Evolutionary conservation across 2,888 invertebrate species (phyloP), one percentile per base, ranked within the genome.

Genomic region (Synergus gifuensis): DNA sequence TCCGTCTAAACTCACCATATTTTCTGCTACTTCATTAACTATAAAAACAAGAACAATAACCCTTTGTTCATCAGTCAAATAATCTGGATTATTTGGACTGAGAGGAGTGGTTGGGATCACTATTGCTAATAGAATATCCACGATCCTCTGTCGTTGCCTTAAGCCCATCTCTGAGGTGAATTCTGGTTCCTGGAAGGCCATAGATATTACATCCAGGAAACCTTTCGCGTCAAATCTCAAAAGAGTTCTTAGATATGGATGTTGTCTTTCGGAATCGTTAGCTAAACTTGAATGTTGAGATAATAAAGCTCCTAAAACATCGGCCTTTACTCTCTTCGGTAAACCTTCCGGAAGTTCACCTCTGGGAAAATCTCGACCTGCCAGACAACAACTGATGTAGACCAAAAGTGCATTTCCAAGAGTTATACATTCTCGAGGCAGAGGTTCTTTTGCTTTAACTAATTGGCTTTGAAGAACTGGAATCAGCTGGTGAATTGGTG

Each of bases 381-480:
- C 96, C 83, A 98, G 93, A 88, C 98, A 98, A 85, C 97, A 97
- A 83, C 96, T 97, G 46, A 97, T 94, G 89, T 98, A 98, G 3
- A 98, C 97, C 76, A 98, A 92, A 84, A 98, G 92, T 83, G 96
- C 96, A 89, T 98, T 97, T 9, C 98, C 98, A 66, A 97, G 93
- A 87, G 93, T 93, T 84, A 92, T 91, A 63, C 88, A 90, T 36
- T 91, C 90, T 67, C 88, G 86, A 0, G 90, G 85, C 16, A 89
- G 79, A 36, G 86, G 84, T 80, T 81, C 83, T 42, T 82, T 83
- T 9, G 81, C 78, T 4, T 73, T 22, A 7, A 36, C 36, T 36
- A 94, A 91, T 12, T 93, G 93, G 82, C 86, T 88, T 80, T 92
- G 92, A 83, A 95, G 92, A 85, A 94, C 91, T 66, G 93, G 93